phyloP scores from a whole-genome alignment of 2,888 invertebrate species.

The Polietes domitor region DNA sequence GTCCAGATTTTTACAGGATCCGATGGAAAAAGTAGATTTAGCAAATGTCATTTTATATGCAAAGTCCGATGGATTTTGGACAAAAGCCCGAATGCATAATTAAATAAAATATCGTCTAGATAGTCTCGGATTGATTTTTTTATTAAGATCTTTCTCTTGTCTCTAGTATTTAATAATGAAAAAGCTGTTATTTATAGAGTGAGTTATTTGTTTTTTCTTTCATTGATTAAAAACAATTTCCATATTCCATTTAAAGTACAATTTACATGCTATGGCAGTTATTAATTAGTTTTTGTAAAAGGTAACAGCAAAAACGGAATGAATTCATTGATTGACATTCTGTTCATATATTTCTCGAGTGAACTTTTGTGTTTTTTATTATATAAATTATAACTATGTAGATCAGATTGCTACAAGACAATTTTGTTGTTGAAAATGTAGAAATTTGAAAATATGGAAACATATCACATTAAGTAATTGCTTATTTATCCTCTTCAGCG shows the following conservation, averaged over 20 bases:
- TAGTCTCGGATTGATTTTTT: background rate
- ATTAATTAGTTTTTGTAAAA: slow-evolving; percentile 35
- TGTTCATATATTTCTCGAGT: too few relatives aligned
- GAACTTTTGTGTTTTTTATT: background rate
- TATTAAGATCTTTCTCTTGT: slow-evolving; percentile 1
- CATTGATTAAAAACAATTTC: slow-evolving; percentile 10
- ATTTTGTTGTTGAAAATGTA: too few relatives aligned
- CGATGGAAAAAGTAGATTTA: too few relatives aligned
- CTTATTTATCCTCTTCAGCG: too few relatives aligned
- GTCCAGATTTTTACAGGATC: too few relatives aligned
- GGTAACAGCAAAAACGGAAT: background rate
- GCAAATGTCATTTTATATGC: too few relatives aligned
- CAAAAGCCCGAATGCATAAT: too few relatives aligned
- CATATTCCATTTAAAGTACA: background rate
- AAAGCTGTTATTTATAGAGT: slow-evolving; percentile 53
- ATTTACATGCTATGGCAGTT: slow-evolving; percentile 68
- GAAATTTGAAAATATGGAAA: too few relatives aligned
- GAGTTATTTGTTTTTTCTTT: slow-evolving; percentile 32
- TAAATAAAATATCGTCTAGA: background rate
- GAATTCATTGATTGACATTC: background rate
- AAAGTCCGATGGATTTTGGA: too few relatives aligned
- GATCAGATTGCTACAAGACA: too few relatives aligned
- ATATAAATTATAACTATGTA: too few relatives aligned
- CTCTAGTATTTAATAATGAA: slow-evolving; percentile 43
- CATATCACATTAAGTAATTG: too few relatives aligned